These are phyloP conservation scores for Arge pagana DNA, from an alignment of 2,888 invertebrate species.

Conservation along the genomic window DNA sequence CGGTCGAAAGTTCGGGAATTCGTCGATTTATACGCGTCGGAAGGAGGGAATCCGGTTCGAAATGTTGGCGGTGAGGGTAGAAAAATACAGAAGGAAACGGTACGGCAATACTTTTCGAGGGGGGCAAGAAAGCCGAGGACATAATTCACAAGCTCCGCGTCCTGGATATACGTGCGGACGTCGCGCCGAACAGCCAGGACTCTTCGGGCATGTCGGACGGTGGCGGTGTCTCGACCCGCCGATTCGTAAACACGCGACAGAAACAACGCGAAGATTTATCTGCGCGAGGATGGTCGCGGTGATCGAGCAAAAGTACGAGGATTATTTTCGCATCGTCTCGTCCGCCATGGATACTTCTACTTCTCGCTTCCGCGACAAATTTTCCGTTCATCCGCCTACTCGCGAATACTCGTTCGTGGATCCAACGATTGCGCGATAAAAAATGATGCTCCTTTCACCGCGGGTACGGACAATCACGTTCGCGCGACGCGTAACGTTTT, in stretches of 20 bases:
- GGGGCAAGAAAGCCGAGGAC: conserved; percentile 14
- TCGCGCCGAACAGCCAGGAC: conserved; percentile 20
- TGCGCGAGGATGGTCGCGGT: too few relatives aligned
- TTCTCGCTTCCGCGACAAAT: too few relatives aligned
- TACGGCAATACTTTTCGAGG: conserved; percentile 11
- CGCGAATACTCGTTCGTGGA: too few relatives aligned
- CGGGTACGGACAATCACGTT: background rate
- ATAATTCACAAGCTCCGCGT: conserved; percentile 23
- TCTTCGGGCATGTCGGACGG: conserved; percentile 12
- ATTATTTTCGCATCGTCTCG: too few relatives aligned
- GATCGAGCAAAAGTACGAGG: too few relatives aligned
- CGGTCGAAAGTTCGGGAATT: background rate
- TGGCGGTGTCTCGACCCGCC: too few relatives aligned
- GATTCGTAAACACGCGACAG: conserved; percentile 21
- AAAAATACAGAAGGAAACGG: background rate
- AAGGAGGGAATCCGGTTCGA: too few relatives aligned
- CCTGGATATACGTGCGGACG: conserved; percentile 24
- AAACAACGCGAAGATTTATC: conserved; percentile 19
- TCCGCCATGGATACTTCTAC: too few relatives aligned
- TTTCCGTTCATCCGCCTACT: too few relatives aligned
- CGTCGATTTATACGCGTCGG: background rate
- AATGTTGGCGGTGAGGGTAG: too few relatives aligned
- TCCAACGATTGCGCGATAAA: too few relatives aligned
- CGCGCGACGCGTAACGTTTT: background rate
- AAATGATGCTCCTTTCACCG: too few relatives aligned